phyloP scores from a whole-genome alignment of 2,888 invertebrate species.

The Leucophenga maculata region DNA sequence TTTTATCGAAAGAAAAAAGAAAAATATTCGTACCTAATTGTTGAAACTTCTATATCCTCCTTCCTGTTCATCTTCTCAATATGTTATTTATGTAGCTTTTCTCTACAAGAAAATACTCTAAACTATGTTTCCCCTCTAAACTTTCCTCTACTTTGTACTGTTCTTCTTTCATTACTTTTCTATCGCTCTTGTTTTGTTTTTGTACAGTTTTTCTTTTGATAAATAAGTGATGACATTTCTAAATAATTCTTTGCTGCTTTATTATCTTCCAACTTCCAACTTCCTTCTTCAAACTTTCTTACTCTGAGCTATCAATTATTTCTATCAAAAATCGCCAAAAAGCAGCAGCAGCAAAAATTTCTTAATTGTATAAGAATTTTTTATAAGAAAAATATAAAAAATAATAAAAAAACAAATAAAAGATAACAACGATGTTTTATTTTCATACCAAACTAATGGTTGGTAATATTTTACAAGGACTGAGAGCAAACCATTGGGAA shows the following conservation, averaged over 20 bases:
- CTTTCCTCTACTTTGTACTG: slow-evolving; percentile 26
- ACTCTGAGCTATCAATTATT: slow-evolving; percentile 37
- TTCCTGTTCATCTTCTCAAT: not conserved
- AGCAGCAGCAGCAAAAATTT: slow-evolving; percentile 61
- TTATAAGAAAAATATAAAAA: slow-evolving; percentile 67
- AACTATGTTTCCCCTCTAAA: slow-evolving; percentile 25
- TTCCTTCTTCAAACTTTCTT: slow-evolving; percentile 29
- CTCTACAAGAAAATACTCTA: not conserved
- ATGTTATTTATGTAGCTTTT: slow-evolving; percentile 21
- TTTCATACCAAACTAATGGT: not conserved
- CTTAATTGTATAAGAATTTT: slow-evolving; percentile 69
- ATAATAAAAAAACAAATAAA: slow-evolving; percentile 48
- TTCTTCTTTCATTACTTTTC: slow-evolving; percentile 28
- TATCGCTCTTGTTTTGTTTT: slow-evolving; percentile 38
- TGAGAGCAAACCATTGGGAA: too few relatives aligned
- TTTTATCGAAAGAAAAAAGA: slow-evolving; percentile 37
- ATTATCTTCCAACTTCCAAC: slow-evolving; percentile 17
- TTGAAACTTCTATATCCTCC: slow-evolving; percentile 28
- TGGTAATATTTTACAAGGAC: too few relatives aligned
- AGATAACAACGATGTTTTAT: not conserved
- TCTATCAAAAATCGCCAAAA: slow-evolving; percentile 59
- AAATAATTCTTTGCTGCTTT: slow-evolving; percentile 53
- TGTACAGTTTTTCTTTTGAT: slow-evolving; percentile 34
- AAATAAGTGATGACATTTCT: slow-evolving; percentile 51
- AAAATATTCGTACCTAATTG: slow-evolving; percentile 44